Evolutionary conservation across 2,113 vertebrate species (phyloP).

Genomic region (Oplegnathus fasciatus): DNA sequence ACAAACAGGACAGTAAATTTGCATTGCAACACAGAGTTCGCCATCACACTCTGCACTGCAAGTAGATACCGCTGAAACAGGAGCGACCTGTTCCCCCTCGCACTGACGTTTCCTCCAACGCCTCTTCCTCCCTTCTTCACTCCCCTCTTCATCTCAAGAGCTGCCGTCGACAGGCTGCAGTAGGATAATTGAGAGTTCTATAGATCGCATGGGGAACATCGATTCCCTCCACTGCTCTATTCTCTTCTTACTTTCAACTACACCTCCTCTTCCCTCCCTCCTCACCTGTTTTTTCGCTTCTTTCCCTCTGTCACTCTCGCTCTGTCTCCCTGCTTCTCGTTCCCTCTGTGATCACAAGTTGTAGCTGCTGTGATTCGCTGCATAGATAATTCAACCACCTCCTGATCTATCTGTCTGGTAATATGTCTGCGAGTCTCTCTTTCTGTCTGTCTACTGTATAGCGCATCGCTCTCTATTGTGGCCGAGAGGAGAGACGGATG

Average conservation of each 20-base stretch:
- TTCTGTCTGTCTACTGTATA: conserved; percentile 18
- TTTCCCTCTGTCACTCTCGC: conserved; percentile 45
- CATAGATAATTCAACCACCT: conserved; percentile 73
- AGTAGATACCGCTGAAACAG: conserved; percentile 48
- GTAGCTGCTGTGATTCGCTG: conserved; percentile 69
- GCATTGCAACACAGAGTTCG: conserved; percentile 61
- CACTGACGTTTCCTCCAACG: conserved; percentile 40
- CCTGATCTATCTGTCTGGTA: conserved; percentile 66
- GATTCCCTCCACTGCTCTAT: conserved; percentile 68
- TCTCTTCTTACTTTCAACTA: conserved; percentile 60
- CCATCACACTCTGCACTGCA: conserved; percentile 51
- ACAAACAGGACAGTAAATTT: conserved; percentile 73
- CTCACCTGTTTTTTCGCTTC: conserved; percentile 48
- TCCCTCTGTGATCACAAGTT: conserved; percentile 69
- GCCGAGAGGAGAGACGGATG: conserved; percentile 13
- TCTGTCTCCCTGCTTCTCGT: conserved; percentile 52
- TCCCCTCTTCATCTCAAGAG: conserved; percentile 68
- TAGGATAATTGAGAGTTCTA: conserved; percentile 81
- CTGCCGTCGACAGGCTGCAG: conserved; percentile 73
- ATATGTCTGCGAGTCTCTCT: conserved; percentile 56
- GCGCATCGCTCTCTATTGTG: conserved; percentile 45
- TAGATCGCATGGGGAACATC: conserved; percentile 77
- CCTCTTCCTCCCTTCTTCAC: conserved; percentile 42
- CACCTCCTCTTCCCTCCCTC: conserved; percentile 34
- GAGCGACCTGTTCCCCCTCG: conserved; percentile 12